Evolutionary conservation across 2,113 vertebrate species (phyloP).

Genomic region (Carassius gibelio): DNA sequence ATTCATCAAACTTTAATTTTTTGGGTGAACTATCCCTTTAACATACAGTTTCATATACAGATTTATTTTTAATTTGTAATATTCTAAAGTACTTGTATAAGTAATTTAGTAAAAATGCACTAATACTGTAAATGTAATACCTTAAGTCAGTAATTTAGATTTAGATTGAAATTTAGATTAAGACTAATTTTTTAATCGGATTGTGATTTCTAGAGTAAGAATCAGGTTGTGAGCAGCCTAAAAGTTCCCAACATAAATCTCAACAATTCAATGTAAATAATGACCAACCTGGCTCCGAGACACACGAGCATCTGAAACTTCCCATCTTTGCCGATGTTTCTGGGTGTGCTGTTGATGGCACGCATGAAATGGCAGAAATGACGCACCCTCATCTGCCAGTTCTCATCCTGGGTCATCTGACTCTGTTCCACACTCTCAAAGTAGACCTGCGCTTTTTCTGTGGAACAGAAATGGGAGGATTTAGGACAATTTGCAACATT

Average conservation of each 20-base stretch:
- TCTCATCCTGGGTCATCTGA: constrained; percentile 86
- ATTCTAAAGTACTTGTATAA: background rate
- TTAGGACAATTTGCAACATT: background rate
- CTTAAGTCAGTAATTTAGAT: too few relatives aligned
- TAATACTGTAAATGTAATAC: background rate
- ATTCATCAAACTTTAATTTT: too few relatives aligned
- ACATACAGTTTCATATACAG: background rate
- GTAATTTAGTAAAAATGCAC: background rate
- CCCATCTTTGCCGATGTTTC: constrained; percentile 97
- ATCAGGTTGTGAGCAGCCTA: too few relatives aligned
- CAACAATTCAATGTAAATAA: background rate
- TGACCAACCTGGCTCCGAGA: constrained; percentile 90
- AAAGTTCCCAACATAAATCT: background rate
- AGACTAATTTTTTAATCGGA: background rate
- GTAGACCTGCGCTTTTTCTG: constrained; percentile 96
- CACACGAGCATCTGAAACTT: constrained; percentile 99
- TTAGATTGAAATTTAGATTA: background rate
- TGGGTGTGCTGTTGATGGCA: constrained; percentile 90
- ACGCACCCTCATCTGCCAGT: constrained; percentile 90
- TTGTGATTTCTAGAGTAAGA: background rate
- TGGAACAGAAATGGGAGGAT: background rate
- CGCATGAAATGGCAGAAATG: constrained; percentile 94
- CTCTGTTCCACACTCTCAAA: constrained; percentile 91
- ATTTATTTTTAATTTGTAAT: background rate
- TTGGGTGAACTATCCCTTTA: too few relatives aligned